Base-by-base conservation (phyloP, 2,888 invertebrate genomes). In the Lepidochitona cinerea region DNA sequence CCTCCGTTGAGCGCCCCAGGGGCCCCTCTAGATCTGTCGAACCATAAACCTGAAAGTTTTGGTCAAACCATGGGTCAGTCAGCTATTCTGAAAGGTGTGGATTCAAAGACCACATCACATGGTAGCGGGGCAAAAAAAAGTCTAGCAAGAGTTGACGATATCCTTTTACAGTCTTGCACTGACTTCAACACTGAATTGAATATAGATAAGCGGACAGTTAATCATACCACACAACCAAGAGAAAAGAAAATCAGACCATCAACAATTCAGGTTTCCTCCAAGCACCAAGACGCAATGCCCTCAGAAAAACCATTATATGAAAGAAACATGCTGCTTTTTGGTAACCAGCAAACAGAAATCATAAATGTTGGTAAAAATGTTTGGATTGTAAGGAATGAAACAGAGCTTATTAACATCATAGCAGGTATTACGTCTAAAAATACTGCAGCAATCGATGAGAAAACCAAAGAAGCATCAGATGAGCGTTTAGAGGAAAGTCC, bases 361-460 rank as follows among this genome's bases (percentile, higher is more conserved):
- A 85, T 87, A 65, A 83, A 84, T 49, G 87, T 87, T 0, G 87
- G 84, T 12, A 85, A 85, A 71, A 84, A 86, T 66, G 82, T 84
- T 49, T 87, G 86, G 86, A 85, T 87, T 70, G 84, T 87, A 6
- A 77, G 86, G 67, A 85, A 87, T 77, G 87, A 87, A 68, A 75
- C 79, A 41, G 85, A 87, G 68, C 70, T 87, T 23, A 79, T 79
- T 41, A 75, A 80, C 49, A 75, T 84, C 5, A 59, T 59, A 14
- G 5, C 49, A n/a, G 7, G 49, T 49, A 23, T n/a, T n/a, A n/a
- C n/a, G n/a, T n/a, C n/a, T n/a, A n/a, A n/a, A n/a, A n/a, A n/a
- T n/a, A n/a, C n/a, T n/a, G n/a, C n/a, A n/a, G n/a, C n/a, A n/a
- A n/a, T n/a, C n/a, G n/a, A n/a, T n/a, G n/a, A n/a, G n/a, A n/a